Evolutionary conservation across 64 coral and sea anemone species (phyloP), one percentile per base, ranked within the genome.

Genomic region (Porites lutea): DNA sequence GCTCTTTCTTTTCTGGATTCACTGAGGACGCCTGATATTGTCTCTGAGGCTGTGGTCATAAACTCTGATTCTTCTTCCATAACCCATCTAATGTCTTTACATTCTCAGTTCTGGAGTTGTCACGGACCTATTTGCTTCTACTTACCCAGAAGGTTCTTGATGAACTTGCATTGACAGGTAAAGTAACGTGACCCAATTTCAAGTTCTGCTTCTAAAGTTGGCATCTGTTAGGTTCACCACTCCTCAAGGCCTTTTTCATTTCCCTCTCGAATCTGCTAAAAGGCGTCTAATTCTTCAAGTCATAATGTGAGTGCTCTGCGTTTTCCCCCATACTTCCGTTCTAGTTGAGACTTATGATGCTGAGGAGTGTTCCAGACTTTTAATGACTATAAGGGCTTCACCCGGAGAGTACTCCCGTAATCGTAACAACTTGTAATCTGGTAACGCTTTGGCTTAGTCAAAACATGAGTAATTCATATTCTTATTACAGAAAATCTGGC

Each of bases 171-270:
- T 59, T 77, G 87, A 12, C 90, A 55, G 19, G 73, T 79, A 59
- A 89, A 53, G 54, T 76, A 84, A 15, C 81, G 75, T 87, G 71
- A 83, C 43, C 73, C 93, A 65, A 44, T 91, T 71, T 88, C 65
- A 20, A 95, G 75, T 51, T 95, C 83, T 51, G 58, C 75, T 19
- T 87, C 75, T 58, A 60, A 60, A 74, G 21, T 85, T 68, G 51
- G 64, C 77, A 71, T 95, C 93, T 43, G 72, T 86, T 52, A 95
- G 57, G 79, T 79, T 95, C 18, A 95, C 88, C 78, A 90, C 78
- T 4, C 78, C 72, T 95, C 74, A 4, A 95, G 75, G 63, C 88
- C 92, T 69, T 80, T 95, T 19, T 87, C 37, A 53, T 87, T 90
- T 49, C 71, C 88, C 43, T 77, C 27, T 73, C 74, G 64, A 72